Evolutionary conservation across 1,140 invertebrate genomes (phyloP).

Genomic region (Acyrthosiphon pisum): DNA sequence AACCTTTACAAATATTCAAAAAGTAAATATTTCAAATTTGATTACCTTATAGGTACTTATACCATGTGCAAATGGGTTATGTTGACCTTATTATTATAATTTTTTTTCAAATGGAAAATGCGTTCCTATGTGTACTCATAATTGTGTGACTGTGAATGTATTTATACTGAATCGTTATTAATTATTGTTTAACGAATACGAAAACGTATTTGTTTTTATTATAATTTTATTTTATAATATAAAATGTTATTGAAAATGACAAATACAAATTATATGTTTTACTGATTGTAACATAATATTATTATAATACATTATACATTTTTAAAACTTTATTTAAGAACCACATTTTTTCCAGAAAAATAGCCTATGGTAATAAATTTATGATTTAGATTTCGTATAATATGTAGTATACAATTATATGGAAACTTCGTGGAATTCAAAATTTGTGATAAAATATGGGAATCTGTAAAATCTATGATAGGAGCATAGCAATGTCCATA

Average conservation of each 20-base stretch:
- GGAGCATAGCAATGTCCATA: conserved; percentile 69
- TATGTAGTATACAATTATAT: too few relatives aligned
- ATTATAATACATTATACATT: too few relatives aligned
- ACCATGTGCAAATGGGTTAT: neutral
- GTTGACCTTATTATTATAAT: neutral
- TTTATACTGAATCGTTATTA: conserved; percentile 33
- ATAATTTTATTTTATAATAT: conserved; percentile 26
- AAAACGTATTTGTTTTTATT: conserved; percentile 41
- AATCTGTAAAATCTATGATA: too few relatives aligned
- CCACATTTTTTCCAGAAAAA: too few relatives aligned
- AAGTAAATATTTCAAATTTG: neutral
- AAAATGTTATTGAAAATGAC: neutral
- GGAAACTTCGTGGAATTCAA: too few relatives aligned
- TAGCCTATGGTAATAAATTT: too few relatives aligned
- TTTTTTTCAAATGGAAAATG: neutral
- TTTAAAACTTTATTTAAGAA: too few relatives aligned
- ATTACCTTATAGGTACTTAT: conserved; percentile 5
- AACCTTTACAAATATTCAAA: neutral
- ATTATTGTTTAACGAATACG: conserved; percentile 15
- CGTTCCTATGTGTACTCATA: conserved; percentile 40
- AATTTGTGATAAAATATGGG: too few relatives aligned
- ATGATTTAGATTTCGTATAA: too few relatives aligned
- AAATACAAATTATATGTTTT: neutral
- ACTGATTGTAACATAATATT: neutral
- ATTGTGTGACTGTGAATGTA: conserved; percentile 43